These are phyloP conservation scores for Reticulitermes lucifugus DNA, from an alignment of 2,888 invertebrate species.

Conservation along the genomic window DNA sequence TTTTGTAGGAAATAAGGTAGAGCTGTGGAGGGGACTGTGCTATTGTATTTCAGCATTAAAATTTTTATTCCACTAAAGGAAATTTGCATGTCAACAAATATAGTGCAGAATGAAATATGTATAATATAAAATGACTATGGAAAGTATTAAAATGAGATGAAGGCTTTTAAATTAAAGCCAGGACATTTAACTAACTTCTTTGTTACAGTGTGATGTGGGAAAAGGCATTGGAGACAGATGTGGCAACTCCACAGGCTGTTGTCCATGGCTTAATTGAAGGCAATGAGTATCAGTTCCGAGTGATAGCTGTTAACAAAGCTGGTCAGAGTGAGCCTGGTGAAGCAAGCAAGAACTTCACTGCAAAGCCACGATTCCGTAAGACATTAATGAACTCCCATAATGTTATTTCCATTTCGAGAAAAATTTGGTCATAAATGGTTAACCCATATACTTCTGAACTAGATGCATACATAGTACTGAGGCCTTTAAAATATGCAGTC, in stretches of 20 bases:
- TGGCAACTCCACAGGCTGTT: conserved; percentile 78
- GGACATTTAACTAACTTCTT: no score
- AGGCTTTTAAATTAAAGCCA: no score
- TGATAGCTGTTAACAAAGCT: conserved; percentile 94
- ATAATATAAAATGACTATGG: no score
- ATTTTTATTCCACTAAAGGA: no score
- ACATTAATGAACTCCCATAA: conserved; percentile 50
- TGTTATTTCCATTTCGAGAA: neutral
- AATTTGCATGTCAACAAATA: no score
- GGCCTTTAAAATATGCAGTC: neutral
- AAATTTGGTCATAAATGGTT: neutral
- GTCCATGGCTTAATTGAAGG: conserved; percentile 95
- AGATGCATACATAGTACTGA: neutral
- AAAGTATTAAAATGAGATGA: no score
- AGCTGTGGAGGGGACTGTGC: no score
- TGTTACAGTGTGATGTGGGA: conserved; percentile 85
- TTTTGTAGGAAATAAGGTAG: no score
- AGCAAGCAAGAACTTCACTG: conserved; percentile 84
- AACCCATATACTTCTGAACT: neutral
- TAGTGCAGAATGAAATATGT: no score
- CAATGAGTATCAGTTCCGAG: conserved; percentile 96
- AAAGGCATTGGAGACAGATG: conserved; percentile 87
- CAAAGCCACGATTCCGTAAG: conserved; percentile 85
- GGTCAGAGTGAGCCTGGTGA: conserved; percentile 95
- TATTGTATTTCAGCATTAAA: no score